Evolutionary conservation across 1,140 invertebrate species (phyloP), one percentile per base, ranked within the genome.

Genomic region (Rhagoletis pomonella): DNA sequence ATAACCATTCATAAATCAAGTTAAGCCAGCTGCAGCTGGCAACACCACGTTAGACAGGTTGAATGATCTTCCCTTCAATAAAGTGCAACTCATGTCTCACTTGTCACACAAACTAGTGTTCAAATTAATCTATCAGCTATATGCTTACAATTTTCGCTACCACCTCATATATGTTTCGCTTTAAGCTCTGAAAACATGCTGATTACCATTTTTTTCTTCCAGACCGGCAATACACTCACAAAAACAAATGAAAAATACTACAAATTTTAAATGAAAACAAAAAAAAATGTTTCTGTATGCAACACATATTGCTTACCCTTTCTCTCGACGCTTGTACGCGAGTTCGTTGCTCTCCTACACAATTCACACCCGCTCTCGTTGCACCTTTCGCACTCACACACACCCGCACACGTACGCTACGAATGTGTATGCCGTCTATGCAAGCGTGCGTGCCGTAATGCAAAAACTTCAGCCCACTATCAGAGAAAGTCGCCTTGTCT

Each of bases 331-430:
- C n/a, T 81, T 81, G 50, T 47, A 55, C 73, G 47, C 73, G 73
- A 81, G 73, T 81, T 81, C 73, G 73, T 81, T 81, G 73, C 73
- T 81, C 73, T 81, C 73, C 44, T 81, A 81, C 47, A 81, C 73
- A 19, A 81, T 81, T 81, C 73, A 81, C 73, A 81, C 73, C 73
- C 73, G 64, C 64, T 55, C 73, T 19, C 47, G 73, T 19, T 81
- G 73, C 73, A 81, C 73, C 73, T 55, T 81, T 81, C 47, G 47
- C 73, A 55, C 73, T 29, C 47, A 81, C 73, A 81, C 73, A 81
- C 9, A 55, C 44, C 50, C 47, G 17, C 12, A 19, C 17, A 42
- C 7, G 73, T 47, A 55, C 67, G 67, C 67, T 73, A 44, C 14
- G 67, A 1, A 6, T 44, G 67, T 73, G 67, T 44, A 4, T 65